A percentile compares a stretch with the other conserved stretches of the same genome.
These are phyloP conservation scores for Cosmopolites sordidus DNA, from an alignment of 2,888 invertebrate species.

Conservation along the genomic window DNA sequence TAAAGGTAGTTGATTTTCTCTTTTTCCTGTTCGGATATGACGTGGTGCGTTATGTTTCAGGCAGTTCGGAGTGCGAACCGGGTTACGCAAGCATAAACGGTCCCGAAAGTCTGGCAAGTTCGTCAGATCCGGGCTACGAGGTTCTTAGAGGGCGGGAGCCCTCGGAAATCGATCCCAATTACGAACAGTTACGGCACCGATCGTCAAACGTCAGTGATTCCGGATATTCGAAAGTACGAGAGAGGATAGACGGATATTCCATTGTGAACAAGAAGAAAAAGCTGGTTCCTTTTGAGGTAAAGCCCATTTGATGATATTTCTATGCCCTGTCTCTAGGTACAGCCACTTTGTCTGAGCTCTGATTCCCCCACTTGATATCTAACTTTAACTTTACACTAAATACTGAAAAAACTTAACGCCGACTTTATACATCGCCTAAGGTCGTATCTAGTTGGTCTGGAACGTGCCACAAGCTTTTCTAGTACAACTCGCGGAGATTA, in stretches of 20 bases:
- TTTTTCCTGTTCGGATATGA: too few species aligned
- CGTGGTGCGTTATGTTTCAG: too few species aligned
- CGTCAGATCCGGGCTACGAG: constrained; percentile 69
- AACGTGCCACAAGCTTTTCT: too few species aligned
- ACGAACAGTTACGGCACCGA: constrained; percentile 66
- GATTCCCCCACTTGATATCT: too few species aligned
- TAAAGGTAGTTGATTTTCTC: constrained; percentile 26
- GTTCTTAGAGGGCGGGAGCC: constrained; percentile 52
- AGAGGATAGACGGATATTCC: constrained; percentile 50
- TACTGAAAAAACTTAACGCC: too few species aligned
- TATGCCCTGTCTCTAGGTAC: too few species aligned
- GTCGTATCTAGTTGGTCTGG: too few species aligned
- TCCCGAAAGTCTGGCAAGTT: constrained; percentile 57
- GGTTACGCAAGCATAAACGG: constrained; percentile 51
- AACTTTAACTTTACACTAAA: too few species aligned
- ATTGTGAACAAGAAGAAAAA: constrained; percentile 53
- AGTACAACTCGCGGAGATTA: too few species aligned
- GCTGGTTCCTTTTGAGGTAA: constrained; percentile 1
- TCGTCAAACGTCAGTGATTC: constrained; percentile 44
- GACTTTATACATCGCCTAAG: too few species aligned
- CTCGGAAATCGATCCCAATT: constrained; percentile 69
- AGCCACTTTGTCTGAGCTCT: too few species aligned
- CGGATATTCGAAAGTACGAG: constrained; percentile 41
- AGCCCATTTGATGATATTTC: too few species aligned
- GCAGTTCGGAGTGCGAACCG: constrained; percentile 35